Base-by-base conservation (phyloP, 2,113 vertebrate genomes). In the Gobius niger region DNA sequence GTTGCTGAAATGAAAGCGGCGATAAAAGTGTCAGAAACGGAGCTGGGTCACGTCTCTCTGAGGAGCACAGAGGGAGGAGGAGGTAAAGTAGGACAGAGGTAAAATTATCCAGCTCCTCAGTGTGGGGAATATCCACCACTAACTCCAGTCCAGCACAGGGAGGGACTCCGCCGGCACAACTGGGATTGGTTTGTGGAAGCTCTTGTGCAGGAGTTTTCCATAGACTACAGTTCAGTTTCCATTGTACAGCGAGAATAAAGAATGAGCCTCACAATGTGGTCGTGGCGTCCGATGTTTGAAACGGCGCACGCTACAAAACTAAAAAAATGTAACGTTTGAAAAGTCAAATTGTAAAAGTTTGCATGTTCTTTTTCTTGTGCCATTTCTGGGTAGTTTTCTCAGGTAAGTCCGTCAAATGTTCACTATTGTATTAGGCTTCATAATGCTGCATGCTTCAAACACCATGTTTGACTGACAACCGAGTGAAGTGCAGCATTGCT, bases 31-130 rank as follows among this genome's bases (percentile, higher is more conserved):
- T 8, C 69, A 66, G 84, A 80, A 67, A 56, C 69, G 57, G 76
- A 82, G 89, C 87, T 90, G 85, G 91, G 82, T 89, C 91, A 85
- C 81, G 87, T 44, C 65, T 75, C 71, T 88, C 85, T 4, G 44
- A 82, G 84, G 82, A 52, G 81, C 52, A 34, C 79, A 77, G 87
- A 65, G 68, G 73, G 82, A 86, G 75, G 73, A 84, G 65, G 73
- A 84, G 65, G 72, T 70, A 83, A 91, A 83, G 44, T 91, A 90
- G 93, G 91, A 57, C 91, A 74, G 49, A 62, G 87, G 86, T 91
- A 90, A 89, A 91, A 91, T 91, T 86, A 91, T 90, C 84, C n/a
- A 67, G 70, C 51, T 65, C 60, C 57, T 67, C 68, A 44, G 53
- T n/a, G 53, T 74, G 60, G 51, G 67, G 46, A 75, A 65, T 74